These are phyloP conservation scores for Sphenopsis melanotis DNA, from an alignment of 2,797 vertebrate genomes.

Conservation along the genomic window DNA sequence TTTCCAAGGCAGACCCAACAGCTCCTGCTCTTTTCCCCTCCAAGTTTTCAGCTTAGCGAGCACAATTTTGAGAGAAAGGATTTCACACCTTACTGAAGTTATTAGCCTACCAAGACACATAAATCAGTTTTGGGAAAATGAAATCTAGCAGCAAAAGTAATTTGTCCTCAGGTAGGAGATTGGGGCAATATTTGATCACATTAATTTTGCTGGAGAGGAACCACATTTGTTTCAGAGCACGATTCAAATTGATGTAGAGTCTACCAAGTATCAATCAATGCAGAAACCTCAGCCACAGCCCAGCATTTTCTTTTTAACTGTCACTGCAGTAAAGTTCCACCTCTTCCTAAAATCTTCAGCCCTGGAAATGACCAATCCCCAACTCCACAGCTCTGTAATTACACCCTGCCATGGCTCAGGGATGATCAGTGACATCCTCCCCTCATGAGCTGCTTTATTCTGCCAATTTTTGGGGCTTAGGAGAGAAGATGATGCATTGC, in stretches of 20 bases:
- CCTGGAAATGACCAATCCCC: not conserved
- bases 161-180: not conserved
- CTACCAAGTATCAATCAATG: not conserved
- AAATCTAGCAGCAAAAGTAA: constrained; percentile 11
- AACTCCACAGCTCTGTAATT: not conserved
- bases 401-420: accelerated
- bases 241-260: not conserved
- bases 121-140: constrained; percentile 35
- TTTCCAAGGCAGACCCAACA: not conserved
- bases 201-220: not conserved
- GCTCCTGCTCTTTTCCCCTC: not conserved
- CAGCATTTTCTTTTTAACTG: not conserved
- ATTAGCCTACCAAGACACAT: not conserved
- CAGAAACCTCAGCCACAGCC: not conserved
- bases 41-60: not conserved
- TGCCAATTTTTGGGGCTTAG: not conserved
- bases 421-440: accelerated
- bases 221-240: not conserved
- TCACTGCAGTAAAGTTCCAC: not conserved
- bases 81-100: not conserved
- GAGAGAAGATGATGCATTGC: not conserved
- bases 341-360: not conserved
- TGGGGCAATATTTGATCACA: not conserved
- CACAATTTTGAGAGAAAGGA: not conserved
- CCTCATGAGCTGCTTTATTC: not conserved